Base-by-base conservation (phyloP, 2,113 vertebrate genomes). In the Chaenocephalus aceratus region DNA sequence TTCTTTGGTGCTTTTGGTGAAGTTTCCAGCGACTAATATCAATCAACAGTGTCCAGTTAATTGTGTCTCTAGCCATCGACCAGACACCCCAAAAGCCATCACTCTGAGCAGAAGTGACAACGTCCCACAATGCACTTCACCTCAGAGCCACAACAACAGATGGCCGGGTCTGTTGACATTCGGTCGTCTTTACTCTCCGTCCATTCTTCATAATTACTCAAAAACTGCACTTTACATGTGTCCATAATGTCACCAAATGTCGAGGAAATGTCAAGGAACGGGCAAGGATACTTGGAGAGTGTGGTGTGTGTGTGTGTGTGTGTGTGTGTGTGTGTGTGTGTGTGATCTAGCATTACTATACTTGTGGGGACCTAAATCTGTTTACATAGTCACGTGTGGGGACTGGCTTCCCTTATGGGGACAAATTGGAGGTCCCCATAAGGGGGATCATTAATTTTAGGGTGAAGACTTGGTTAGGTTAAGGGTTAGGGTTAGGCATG, bases 161-260 rank as follows among this genome's bases (percentile, higher is more conserved):
- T 94, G 95, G 92, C 76, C 13, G 52, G 36, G 79, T 71, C 74
- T 16, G 91, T 72, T 93, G 93, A 94, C 92, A 94, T 94, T 94
- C 93, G 80, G 60, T 61, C 74, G 57, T 90, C 79, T 83, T 78
- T 77, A 82, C 82, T 86, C 77, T 82, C 64, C 56, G 45, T 80
- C 70, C 57, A 71, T 62, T 85, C 88, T 75, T 88, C 87, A 92
- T 89, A 72, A 91, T 89, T 79, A 82, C 84, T 70, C 86, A 87
- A 75, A 77, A 73, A 79, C 67, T 71, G 82, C 70, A 68, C 84
- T 92, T 91, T 92, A 93, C 88, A 90, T 65, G 77, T 91, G 84
- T 91, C 76, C 82, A 85, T 76, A 95, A 95, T 95, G 95, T 93
- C 95, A 92, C 73, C 79, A 94, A 95, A 95, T 95, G 93, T 94